Conservation (phyloP, 2,888 invertebrate species). For the Pemphredon lugubris region DNA sequence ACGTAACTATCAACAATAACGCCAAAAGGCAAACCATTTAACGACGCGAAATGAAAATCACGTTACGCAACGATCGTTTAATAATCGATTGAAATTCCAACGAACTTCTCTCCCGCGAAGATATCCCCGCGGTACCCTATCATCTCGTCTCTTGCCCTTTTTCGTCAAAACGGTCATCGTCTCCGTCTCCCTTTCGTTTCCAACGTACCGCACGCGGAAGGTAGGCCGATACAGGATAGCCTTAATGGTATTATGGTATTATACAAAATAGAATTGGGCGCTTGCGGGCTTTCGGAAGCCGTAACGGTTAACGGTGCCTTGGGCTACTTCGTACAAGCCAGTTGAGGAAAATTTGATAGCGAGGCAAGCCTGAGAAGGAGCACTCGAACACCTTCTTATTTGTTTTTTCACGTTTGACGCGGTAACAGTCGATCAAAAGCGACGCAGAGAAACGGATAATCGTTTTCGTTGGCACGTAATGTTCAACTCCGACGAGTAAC, state of each 20-base stretch:
- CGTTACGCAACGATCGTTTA: too few relatives aligned
- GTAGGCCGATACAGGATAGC: conserved; percentile 17
- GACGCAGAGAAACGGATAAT: conserved; percentile 6
- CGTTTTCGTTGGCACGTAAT: conserved; percentile 4
- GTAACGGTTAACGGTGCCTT: conserved; percentile 45
- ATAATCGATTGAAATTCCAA: too few relatives aligned
- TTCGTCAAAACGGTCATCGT: too few relatives aligned
- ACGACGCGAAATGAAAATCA: too few relatives aligned
- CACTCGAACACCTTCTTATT: conserved; percentile 6
- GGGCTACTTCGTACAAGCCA: conserved; percentile 49
- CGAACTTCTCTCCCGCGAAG: too few relatives aligned
- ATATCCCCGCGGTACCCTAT: background rate
- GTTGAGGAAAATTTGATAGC: conserved; percentile 53
- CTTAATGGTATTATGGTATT: conserved; percentile 76
- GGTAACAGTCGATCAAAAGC: conserved; percentile 6
- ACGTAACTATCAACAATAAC: too few relatives aligned
- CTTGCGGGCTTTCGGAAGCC: conserved; percentile 75
- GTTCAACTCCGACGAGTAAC: conserved; percentile 1
- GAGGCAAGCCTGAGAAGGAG: conserved; percentile 14
- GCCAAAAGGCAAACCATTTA: too few relatives aligned
- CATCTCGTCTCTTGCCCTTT: background rate
- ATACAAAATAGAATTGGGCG: conserved; percentile 76
- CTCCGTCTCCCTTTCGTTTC: background rate
- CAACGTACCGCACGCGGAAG: conserved; percentile 32
- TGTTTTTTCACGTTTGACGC: background rate